phyloP scores from a whole-genome alignment of 64 coral and sea anemone species.

The Montipora capricornis region DNA sequence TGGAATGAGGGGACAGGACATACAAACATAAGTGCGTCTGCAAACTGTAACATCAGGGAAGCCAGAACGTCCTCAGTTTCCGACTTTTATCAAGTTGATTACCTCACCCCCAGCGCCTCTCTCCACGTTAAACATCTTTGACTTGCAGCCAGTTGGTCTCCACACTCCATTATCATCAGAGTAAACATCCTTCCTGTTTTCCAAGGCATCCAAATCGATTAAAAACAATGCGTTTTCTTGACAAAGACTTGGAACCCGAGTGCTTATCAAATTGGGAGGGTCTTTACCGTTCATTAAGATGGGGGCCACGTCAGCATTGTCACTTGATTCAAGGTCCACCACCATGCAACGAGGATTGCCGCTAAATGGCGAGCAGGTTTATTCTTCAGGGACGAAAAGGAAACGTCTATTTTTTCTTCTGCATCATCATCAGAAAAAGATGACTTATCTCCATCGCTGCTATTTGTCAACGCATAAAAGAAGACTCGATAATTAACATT shows the following conservation, averaged over 20 bases:
- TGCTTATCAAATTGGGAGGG: neutral
- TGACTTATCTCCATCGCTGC: no score
- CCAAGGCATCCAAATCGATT: constrained; percentile 21
- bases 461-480: no score
- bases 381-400: neutral
- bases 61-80: neutral
- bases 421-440: no score
- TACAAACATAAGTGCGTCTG: neutral
- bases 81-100: neutral
- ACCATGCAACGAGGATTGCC: neutral
- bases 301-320: neutral
- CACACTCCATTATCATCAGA: constrained; percentile 11
- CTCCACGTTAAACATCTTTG: neutral
- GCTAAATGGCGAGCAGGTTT: neutral
- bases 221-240: neutral
- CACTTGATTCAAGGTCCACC: neutral
- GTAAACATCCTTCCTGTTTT: constrained; percentile 1
- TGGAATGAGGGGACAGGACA: constrained; percentile 1
- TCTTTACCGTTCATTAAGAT: neutral
- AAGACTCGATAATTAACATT: no score
- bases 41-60: constrained; percentile 19
- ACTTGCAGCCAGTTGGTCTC: neutral
- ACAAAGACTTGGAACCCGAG: no score
- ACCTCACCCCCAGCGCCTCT: neutral
- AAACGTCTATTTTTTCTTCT: constrained; percentile 1